These are phyloP conservation scores for Heterotilapia buettikoferi DNA, from an alignment of 2,113 vertebrate genomes.

Conservation along the genomic window DNA sequence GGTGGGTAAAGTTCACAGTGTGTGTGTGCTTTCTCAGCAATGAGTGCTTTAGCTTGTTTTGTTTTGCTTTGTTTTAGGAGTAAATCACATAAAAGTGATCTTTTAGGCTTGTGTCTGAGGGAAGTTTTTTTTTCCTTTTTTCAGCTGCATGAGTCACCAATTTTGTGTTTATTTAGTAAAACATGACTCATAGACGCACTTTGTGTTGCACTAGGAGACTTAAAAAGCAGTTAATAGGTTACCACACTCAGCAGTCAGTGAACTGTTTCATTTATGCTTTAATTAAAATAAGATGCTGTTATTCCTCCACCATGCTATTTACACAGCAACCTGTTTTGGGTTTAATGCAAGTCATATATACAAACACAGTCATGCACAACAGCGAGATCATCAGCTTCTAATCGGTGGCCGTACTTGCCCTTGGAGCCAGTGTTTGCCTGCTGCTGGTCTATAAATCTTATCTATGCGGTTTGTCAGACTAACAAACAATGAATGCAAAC, in stretches of 20 bases:
- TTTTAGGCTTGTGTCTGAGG: neutral
- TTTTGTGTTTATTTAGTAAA: neutral
- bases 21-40: neutral
- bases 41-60: neutral
- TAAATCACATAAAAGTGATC: neutral
- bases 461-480: neutral
- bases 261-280: neutral
- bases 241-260: neutral
- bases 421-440: neutral
- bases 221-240: neutral
- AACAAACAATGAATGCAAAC: neutral
- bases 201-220: neutral
- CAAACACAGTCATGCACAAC: neutral
- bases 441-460: neutral
- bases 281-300: neutral
- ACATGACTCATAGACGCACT: neutral
- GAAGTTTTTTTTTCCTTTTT: no score
- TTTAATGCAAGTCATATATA: neutral
- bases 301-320: neutral
- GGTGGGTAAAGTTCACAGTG: neutral
- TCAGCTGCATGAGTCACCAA: neutral
- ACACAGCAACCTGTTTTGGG: neutral
- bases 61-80: neutral
- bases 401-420: neutral
- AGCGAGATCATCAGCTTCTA: neutral